Evolutionary conservation across 2,113 vertebrate genomes (phyloP).

Genomic region (Climacteris rufus): DNA sequence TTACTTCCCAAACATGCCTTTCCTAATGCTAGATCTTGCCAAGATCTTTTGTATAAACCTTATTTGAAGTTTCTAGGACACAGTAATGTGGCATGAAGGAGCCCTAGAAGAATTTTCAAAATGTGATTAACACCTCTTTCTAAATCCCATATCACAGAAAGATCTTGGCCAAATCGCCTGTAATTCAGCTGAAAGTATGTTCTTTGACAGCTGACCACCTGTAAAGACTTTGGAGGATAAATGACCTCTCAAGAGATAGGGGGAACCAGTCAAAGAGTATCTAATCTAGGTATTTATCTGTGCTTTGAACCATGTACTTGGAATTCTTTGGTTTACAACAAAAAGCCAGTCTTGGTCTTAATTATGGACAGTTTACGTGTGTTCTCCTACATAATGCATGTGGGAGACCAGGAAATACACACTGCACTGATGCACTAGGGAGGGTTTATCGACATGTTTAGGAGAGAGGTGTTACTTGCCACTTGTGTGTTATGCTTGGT

Average conservation of each 20-base stretch:
- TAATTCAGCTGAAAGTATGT: conserved; percentile 10
- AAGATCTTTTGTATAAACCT: conserved; percentile 43
- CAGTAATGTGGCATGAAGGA: neutral
- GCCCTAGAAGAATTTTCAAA: conserved; percentile 16
- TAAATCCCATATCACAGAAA: neutral
- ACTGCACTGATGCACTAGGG: neutral
- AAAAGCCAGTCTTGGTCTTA: neutral
- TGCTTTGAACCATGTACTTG: neutral
- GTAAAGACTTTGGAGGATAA: conserved; percentile 4
- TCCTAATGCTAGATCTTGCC: conserved; percentile 20
- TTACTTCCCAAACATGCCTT: conserved; percentile 36
- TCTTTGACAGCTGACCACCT: conserved; percentile 19
- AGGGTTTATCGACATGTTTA: neutral
- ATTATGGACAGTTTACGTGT: neutral
- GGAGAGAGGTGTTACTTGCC: neutral
- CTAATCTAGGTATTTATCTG: conserved; percentile 2
- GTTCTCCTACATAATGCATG: fast-evolving
- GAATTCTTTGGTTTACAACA: neutral
- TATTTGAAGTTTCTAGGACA: conserved; percentile 48
- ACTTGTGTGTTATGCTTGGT: neutral
- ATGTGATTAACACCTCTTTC: conserved; percentile 8
- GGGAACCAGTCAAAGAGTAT: neutral
- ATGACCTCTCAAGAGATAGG: neutral
- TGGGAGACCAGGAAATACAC: neutral
- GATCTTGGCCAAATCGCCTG: neutral